These are phyloP conservation scores for Spheniscus mendiculus DNA, from an alignment of 2,113 vertebrate genomes.

Conservation along the genomic window DNA sequence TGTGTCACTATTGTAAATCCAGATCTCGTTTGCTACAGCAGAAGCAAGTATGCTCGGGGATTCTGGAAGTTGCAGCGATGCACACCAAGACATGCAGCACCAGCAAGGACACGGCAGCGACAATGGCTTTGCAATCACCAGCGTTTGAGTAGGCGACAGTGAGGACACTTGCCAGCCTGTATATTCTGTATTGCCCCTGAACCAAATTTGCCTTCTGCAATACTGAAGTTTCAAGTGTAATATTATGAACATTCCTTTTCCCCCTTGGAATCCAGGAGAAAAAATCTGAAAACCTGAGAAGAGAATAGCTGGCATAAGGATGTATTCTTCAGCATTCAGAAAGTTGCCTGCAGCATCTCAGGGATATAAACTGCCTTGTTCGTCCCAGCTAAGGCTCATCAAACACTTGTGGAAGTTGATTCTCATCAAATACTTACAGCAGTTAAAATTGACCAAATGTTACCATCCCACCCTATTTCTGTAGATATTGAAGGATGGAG, in stretches of 20 bases:
- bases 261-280: background rate
- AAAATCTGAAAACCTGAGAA: background rate
- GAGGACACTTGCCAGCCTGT: background rate
- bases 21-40: background rate
- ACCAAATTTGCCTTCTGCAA: background rate
- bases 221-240: background rate
- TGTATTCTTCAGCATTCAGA: background rate
- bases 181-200: background rate
- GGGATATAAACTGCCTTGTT: background rate
- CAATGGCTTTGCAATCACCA: background rate
- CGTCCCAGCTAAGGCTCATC: background rate
- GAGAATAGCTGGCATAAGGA: background rate
- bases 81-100: background rate
- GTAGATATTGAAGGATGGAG: background rate
- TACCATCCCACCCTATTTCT: background rate
- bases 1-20: background rate
- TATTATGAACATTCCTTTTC: background rate
- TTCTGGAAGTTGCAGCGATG: background rate
- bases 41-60: background rate
- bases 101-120: accelerated
- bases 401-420: accelerated
- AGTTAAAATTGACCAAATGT: background rate
- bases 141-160: background rate
- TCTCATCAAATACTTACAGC: background rate
- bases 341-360: background rate